Percentiles rank a stretch among this genome's conserved stretches.
Conservation (phyloP, 2,888 invertebrate species). For the Bellardia bayeri region DNA sequence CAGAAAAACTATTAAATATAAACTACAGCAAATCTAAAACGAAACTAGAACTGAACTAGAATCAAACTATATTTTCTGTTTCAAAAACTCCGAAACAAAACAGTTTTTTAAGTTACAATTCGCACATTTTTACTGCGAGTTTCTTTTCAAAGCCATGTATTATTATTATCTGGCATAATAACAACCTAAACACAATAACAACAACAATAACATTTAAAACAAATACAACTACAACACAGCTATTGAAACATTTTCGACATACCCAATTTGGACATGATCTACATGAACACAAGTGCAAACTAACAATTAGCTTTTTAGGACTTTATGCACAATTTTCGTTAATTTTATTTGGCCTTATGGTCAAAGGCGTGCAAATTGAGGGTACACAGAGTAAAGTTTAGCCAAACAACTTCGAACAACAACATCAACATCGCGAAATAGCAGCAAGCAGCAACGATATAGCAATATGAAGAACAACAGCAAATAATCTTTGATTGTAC, state of each 20-base stretch:
- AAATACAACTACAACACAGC: neutral
- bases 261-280: slow-evolving; percentile 73
- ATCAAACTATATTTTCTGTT: too few species aligned
- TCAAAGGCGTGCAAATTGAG: slow-evolving; percentile 76
- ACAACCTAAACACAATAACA: slow-evolving; percentile 6
- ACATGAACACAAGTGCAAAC: slow-evolving; percentile 74
- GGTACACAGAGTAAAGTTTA: slow-evolving; percentile 62
- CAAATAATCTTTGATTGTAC: slow-evolving; percentile 71
- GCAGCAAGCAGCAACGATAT: neutral
- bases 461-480: slow-evolving; percentile 40
- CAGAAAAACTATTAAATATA: too few species aligned
- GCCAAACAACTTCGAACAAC: slow-evolving; percentile 34
- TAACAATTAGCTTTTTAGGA: slow-evolving; percentile 74
- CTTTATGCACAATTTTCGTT: slow-evolving; percentile 75
- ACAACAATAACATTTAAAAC: slow-evolving; percentile 4
- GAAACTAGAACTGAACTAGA: too few species aligned
- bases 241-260: slow-evolving; percentile 67
- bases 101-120: too few species aligned
- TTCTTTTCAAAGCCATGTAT: too few species aligned
- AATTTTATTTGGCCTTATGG: slow-evolving; percentile 76
- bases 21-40: too few species aligned
- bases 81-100: too few species aligned
- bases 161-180: neutral
- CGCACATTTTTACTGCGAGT: too few species aligned
- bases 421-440: slow-evolving; percentile 52